Conservation (phyloP, 2,797 vertebrate genomes). For the Amniataba percoides region DNA sequence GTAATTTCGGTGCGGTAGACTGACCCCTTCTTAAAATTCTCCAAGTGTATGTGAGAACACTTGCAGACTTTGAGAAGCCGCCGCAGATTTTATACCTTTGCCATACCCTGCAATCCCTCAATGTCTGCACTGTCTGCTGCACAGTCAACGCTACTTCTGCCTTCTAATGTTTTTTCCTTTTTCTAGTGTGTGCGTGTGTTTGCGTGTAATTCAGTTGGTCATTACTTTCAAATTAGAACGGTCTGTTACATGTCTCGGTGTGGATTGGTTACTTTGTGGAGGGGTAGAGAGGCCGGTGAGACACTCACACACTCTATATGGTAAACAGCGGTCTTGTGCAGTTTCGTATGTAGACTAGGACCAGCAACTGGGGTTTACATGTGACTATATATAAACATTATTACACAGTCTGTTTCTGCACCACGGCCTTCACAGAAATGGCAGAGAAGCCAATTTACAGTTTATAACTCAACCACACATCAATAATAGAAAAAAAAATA, state of each 20-base stretch:
- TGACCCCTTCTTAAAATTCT: constrained; percentile 14
- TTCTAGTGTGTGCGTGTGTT: not conserved
- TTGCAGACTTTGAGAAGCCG: constrained; percentile 9
- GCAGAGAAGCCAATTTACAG: constrained; percentile 82
- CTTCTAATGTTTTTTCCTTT: constrained; percentile 9
- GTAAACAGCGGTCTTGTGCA: constrained; percentile 46
- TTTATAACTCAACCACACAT: constrained; percentile 86
- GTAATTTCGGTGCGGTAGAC: constrained; percentile 2
- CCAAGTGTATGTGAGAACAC: constrained; percentile 41
- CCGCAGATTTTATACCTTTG: constrained; percentile 18
- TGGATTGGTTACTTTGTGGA: constrained; percentile 27
- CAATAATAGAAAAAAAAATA: constrained; percentile 82
- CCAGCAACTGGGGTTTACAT: constrained; percentile 68
- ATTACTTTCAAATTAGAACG: constrained; percentile 52
- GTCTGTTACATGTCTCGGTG: constrained; percentile 19
- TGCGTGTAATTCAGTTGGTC: constrained; percentile 17
- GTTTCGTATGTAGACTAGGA: constrained; percentile 51
- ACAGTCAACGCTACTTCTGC: constrained; percentile 5
- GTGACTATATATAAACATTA: constrained; percentile 76
- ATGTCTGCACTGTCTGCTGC: constrained; percentile 11
- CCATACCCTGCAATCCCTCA: constrained; percentile 17
- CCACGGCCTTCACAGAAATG: constrained; percentile 68
- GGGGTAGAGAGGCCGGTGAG: constrained; percentile 1
- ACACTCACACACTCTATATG: constrained; percentile 53
- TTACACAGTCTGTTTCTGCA: constrained; percentile 67